Percentiles rank a stretch among this genome's conserved stretches.
Evolutionary conservation across 2,113 vertebrate genomes (phyloP).

Genomic region (Chitala chitala): DNA sequence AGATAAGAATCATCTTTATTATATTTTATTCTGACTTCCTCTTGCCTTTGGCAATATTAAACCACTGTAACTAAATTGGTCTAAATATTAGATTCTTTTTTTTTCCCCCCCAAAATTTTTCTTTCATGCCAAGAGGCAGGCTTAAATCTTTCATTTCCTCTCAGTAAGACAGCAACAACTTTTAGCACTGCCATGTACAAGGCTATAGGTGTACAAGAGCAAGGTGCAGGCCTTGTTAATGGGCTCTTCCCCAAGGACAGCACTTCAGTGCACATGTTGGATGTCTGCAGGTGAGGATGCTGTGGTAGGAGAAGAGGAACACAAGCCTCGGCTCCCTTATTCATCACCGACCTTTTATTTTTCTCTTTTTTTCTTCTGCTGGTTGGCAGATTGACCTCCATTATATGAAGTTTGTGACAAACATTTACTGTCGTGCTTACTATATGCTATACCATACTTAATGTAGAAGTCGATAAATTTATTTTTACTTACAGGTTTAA

Average conservation of each 20-base stretch:
- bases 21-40: neutral
- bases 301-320: neutral
- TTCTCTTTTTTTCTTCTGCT: neutral
- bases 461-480: too few relatives aligned
- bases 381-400: too few relatives aligned
- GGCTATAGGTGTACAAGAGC: neutral
- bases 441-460: too few relatives aligned
- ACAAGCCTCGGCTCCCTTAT: too few relatives aligned
- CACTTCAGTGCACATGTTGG: conserved; percentile 26
- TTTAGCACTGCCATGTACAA: neutral
- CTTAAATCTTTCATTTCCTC: neutral
- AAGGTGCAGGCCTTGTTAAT: conserved; percentile 8
- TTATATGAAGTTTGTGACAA: too few relatives aligned
- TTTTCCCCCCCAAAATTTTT: neutral
- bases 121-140: neutral
- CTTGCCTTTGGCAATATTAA: conserved; percentile 1
- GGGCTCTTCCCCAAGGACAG: conserved; percentile 29
- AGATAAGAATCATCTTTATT: neutral
- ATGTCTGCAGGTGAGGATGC: conserved; percentile 23
- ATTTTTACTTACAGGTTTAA: too few relatives aligned
- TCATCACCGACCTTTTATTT: conserved; percentile 14
- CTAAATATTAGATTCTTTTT: conserved; percentile 14
- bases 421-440: too few relatives aligned
- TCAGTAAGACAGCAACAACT: neutral
- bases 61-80: conserved; percentile 10